Percentiles rank a stretch among this genome's conserved stretches.
These are phyloP conservation scores for Enteromius argenteus DNA, from an alignment of 2,797 vertebrate genomes.

Conservation along the genomic window DNA sequence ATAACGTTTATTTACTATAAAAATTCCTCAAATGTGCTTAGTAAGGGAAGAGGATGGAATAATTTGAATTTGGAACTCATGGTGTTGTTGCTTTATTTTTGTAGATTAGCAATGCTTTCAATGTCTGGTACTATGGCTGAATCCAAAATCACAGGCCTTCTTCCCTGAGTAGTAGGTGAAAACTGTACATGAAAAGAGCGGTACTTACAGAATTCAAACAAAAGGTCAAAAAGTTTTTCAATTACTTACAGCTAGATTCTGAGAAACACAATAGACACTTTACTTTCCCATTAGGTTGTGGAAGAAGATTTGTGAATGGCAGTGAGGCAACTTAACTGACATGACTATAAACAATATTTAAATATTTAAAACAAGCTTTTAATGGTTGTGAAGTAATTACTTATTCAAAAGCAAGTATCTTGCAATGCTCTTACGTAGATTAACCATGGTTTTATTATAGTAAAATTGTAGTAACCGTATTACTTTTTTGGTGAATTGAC, in stretches of 20 bases:
- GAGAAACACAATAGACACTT: not conserved
- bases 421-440: too few species aligned
- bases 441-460: too few species aligned
- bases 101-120: not conserved
- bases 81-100: not conserved
- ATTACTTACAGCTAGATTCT: not conserved
- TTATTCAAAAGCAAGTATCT: not conserved
- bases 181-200: not conserved
- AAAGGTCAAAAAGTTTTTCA: not conserved
- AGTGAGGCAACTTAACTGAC: not conserved
- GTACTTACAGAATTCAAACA: not conserved
- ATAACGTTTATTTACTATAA: not conserved
- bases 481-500: too few species aligned
- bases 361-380: not conserved
- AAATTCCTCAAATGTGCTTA: not conserved
- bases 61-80: not conserved
- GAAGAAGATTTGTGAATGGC: not conserved
- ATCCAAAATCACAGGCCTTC: not conserved
- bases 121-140: not conserved
- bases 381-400: not conserved
- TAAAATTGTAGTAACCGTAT: too few species aligned
- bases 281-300: not conserved
- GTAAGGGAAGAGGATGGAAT: not conserved
- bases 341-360: not conserved
- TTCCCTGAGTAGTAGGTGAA: not conserved